Conservation (phyloP, 2,888 invertebrate genomes). For the Rapana venosa region DNA sequence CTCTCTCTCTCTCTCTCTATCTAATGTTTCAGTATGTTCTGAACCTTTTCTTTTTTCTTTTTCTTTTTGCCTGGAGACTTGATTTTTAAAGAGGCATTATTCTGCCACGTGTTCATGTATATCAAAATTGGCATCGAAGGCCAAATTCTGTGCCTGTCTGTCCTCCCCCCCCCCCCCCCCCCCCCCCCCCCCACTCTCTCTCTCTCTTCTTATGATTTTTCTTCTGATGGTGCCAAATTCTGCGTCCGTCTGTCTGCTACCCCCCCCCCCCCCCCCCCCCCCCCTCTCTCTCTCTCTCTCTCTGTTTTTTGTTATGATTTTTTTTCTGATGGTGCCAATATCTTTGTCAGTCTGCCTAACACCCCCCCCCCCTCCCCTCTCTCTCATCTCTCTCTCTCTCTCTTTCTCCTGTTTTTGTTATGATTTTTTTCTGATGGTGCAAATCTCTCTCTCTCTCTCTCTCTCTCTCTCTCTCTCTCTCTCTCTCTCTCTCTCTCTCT, state of each 20-base stretch:
- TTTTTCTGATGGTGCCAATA: no score
- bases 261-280: not conserved
- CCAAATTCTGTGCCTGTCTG: not conserved
- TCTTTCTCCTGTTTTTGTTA: not conserved
- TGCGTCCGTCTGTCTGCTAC: not conserved
- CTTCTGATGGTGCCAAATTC: no score
- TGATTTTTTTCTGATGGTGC: no score
- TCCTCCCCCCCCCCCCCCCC: not conserved
- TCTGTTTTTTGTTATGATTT: no score
- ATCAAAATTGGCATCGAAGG: no score
- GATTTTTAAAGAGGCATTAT: no score
- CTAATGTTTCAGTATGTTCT: no score
- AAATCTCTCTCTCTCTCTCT: constrained; percentile 14
- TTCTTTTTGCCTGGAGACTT: not conserved
- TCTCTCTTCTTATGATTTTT: no score
- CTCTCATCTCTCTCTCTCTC: not conserved
- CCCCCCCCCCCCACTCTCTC: not conserved
- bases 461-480: not conserved
- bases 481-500: not conserved
- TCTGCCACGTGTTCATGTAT: no score
- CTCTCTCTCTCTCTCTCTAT: no score
- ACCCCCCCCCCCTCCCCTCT: not conserved
- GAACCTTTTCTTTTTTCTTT: not conserved
- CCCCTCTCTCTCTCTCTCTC: not conserved
- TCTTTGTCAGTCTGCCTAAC: not conserved